These are phyloP conservation scores for Griposia aprilina DNA, from an alignment of 2,888 invertebrate species.

Conservation along the genomic window DNA sequence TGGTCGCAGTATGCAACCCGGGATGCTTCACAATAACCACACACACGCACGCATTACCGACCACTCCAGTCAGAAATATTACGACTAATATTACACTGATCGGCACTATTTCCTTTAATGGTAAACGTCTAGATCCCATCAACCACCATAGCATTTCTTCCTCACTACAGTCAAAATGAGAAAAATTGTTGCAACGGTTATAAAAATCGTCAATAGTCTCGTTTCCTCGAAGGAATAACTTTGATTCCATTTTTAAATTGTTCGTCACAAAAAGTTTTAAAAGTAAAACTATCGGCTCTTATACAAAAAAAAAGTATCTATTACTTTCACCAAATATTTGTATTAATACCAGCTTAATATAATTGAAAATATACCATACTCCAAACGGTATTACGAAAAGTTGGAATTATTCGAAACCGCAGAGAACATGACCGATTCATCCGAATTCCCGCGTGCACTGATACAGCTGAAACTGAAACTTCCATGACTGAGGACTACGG, in stretches of 20 bases:
- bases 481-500: constrained; percentile 12
- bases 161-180: constrained; percentile 90
- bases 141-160: constrained; percentile 90
- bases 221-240: constrained; percentile 79
- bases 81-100: constrained; percentile 93
- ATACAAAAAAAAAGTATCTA: background rate
- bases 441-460: constrained; percentile 63
- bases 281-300: background rate
- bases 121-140: constrained; percentile 92
- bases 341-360: background rate
- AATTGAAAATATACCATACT: background rate
- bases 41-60: constrained; percentile 96
- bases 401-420: constrained; percentile 32
- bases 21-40: constrained; percentile 95
- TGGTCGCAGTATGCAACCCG: constrained; percentile 96
- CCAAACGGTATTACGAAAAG: constrained; percentile 47
- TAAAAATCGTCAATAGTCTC: constrained; percentile 85
- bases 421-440: constrained; percentile 55
- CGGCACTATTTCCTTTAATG: constrained; percentile 90
- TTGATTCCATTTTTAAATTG: constrained; percentile 73
- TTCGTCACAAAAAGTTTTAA: constrained; percentile 9
- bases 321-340: constrained; percentile 18
- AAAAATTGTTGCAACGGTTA: constrained; percentile 86
- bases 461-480: constrained; percentile 47
- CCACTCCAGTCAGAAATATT: constrained; percentile 95